Evolutionary conservation across 2,113 vertebrate genomes (phyloP), one percentile per base, ranked within the genome.

Genomic region (Caloenas nicobarica): DNA sequence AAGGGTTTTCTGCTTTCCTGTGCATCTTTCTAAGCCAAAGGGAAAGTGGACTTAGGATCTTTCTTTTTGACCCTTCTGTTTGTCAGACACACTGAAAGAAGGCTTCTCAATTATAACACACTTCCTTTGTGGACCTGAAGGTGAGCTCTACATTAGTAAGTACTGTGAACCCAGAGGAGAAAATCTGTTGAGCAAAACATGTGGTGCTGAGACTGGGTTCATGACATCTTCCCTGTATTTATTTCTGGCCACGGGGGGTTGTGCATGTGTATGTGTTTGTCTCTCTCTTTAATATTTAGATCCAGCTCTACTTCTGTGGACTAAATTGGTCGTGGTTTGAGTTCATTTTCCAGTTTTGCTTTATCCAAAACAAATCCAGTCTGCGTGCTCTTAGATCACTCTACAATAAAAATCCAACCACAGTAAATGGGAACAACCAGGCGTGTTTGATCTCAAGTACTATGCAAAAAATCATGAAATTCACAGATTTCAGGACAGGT

Each of bases 191-290:
- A 68, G 24, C 24, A 84, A 24, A 83, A 48, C 8, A 54, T 80
- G 36, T 3, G 18, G 26, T 21, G 19, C 51, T 48, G 26, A 64
- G 36, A 83, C 36, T 11, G 15, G 74, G 23, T 22, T 70, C 29
- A 13, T 6, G 42, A 58, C 28, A 61, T n/a, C 2, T 16, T 58
- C 18, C 17, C 25, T 0, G 0, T 13, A 77, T 25, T 68, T 54
- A 50, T 51, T 50, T 84, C 28, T 40, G 25, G 58, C 73, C 81
- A 77, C 0, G 0, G 19, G 31, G 2, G 22, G 16, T 1, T 60
- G 6, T 50, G 10, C 0, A 0, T 24, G 15, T 36, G 21, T 42
- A 5, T 13, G 8, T 22, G 7, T 69, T 33, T 87, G 15, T 11
- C 3, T 74, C 17, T 76, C 58, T 51, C 57, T 65, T 53, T 16